These are phyloP conservation scores for Schizothorax lantsangensis DNA, from an alignment of 2,797 vertebrate species.

Conservation along the genomic window DNA sequence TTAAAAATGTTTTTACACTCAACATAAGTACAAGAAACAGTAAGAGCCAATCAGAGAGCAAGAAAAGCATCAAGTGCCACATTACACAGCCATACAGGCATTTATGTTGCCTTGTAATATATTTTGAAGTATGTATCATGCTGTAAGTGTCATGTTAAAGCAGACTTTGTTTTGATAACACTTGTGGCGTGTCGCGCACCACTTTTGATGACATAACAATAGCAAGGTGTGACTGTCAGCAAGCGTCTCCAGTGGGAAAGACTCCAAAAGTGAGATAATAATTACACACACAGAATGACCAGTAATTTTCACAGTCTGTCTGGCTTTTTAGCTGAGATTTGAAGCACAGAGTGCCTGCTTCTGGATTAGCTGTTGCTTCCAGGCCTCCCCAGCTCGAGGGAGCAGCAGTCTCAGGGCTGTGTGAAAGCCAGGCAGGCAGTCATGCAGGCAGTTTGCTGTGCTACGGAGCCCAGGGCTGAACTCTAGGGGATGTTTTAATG, in stretches of 20 bases:
- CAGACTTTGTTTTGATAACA: slow-evolving; percentile 58
- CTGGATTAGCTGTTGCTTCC: slow-evolving; percentile 20
- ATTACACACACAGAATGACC: slow-evolving; percentile 29
- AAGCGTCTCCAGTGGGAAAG: background rate
- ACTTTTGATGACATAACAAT: slow-evolving; percentile 69
- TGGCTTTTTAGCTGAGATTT: slow-evolving; percentile 1
- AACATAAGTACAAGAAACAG: too few relatives aligned
- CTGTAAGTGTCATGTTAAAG: slow-evolving; percentile 18
- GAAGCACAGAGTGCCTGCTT: slow-evolving; percentile 24
- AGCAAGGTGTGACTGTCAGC: background rate
- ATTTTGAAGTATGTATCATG: background rate
- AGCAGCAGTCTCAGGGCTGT: slow-evolving; percentile 35
- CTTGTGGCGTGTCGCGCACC: slow-evolving; percentile 70
- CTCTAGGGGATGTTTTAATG: slow-evolving; percentile 64
- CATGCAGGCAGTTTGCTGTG: slow-evolving; percentile 59
- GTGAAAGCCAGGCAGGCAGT: background rate
- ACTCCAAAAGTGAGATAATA: slow-evolving; percentile 15
- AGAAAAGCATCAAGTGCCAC: slow-evolving; percentile 67
- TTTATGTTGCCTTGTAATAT: slow-evolving; percentile 69
- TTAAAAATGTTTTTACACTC: background rate
- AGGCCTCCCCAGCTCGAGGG: slow-evolving; percentile 34
- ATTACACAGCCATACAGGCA: slow-evolving; percentile 62
- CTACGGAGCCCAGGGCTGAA: slow-evolving; percentile 58
- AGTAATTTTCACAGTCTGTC: slow-evolving; percentile 32
- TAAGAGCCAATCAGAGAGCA: background rate